These are phyloP conservation scores for Sula dactylatra DNA, from an alignment of 2,113 vertebrate genomes.

Conservation along the genomic window DNA sequence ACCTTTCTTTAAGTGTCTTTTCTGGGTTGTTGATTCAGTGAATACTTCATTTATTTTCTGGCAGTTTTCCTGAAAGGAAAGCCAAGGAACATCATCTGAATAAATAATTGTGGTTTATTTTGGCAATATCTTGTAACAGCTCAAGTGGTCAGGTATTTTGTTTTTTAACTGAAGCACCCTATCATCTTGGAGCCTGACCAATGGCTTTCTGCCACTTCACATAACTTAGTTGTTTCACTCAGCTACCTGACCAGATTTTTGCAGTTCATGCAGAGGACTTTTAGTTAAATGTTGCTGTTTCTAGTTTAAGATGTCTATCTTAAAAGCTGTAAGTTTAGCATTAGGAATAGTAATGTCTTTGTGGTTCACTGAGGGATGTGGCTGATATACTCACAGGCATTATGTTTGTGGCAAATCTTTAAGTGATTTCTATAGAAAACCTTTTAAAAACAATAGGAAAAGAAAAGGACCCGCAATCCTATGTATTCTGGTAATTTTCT, in stretches of 20 bases:
- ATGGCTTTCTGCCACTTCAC: neutral
- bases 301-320: neutral
- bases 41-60: conserved; percentile 49
- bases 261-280: neutral
- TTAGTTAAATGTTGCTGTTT: neutral
- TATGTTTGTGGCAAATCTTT: neutral
- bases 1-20: neutral
- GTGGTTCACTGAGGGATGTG: neutral
- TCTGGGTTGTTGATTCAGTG: conserved; percentile 14
- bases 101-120: conserved; percentile 60
- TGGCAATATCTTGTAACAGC: conserved; percentile 14
- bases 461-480: neutral
- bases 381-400: neutral
- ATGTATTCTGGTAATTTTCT: neutral
- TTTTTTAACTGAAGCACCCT: neutral
- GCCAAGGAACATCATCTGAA: conserved; percentile 52
- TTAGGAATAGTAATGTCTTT: neutral
- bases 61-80: conserved; percentile 38
- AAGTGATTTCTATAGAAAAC: neutral
- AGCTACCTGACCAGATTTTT: neutral
- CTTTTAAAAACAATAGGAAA: neutral
- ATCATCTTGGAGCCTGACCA: neutral
- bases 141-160: conserved; percentile 36
- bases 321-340: neutral
- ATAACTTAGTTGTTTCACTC: neutral